These are phyloP conservation scores for Eleginops maclovinus DNA, from an alignment of 2,113 vertebrate genomes.

Conservation along the genomic window DNA sequence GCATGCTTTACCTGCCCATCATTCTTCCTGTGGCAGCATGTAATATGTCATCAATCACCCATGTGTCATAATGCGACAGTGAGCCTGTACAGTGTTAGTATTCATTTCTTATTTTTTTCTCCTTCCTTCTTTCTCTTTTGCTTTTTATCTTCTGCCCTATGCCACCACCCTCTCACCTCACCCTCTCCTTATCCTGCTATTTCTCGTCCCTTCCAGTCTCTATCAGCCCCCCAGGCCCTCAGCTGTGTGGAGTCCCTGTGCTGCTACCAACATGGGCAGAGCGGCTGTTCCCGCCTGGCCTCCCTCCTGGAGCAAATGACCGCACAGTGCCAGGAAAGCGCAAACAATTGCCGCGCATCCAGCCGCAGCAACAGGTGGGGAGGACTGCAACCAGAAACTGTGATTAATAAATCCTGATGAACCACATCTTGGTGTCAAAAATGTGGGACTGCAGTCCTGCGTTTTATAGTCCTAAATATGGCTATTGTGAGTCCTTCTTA, in stretches of 20 bases:
- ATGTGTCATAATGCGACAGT: neutral
- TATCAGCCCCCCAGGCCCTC: slow-evolving; percentile 86
- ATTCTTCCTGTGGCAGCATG: slow-evolving; percentile 58
- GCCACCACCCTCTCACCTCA: neutral
- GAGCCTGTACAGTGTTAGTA: slow-evolving; percentile 3
- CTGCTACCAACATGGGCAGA: slow-evolving; percentile 94
- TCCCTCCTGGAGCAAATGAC: slow-evolving; percentile 92
- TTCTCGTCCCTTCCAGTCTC: slow-evolving; percentile 50
- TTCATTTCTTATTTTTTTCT: slow-evolving; percentile 22
- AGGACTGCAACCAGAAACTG: slow-evolving; percentile 19
- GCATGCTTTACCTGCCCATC: slow-evolving; percentile 51
- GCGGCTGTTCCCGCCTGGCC: slow-evolving; percentile 90
- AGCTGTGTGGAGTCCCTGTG: slow-evolving; percentile 98
- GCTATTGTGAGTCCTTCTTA: slow-evolving; percentile 35
- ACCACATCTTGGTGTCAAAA: slow-evolving; percentile 37
- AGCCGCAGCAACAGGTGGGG: slow-evolving; percentile 85
- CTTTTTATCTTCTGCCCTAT: neutral
- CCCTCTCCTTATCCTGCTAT: neutral
- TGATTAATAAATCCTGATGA: slow-evolving; percentile 47
- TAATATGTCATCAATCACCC: slow-evolving; percentile 16
- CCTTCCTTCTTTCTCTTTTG: neutral
- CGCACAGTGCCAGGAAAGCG: slow-evolving; percentile 75
- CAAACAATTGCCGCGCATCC: slow-evolving; percentile 81
- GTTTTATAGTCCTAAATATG: slow-evolving; percentile 22
- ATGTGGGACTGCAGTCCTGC: slow-evolving; percentile 69